These are phyloP conservation scores for Dynastes grantii DNA, from an alignment of 2,888 invertebrate genomes.

Conservation along the genomic window DNA sequence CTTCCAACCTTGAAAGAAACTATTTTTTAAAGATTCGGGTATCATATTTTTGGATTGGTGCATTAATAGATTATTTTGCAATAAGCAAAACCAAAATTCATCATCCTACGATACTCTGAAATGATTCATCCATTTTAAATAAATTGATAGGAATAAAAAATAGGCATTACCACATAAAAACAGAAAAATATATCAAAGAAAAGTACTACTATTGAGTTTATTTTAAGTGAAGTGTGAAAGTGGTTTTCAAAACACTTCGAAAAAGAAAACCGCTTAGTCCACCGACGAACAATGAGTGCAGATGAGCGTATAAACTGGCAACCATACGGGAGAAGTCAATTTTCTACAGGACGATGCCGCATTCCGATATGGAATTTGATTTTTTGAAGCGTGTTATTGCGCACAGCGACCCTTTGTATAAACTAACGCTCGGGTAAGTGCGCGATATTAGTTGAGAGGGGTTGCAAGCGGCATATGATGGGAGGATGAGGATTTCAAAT, in stretches of 20 bases:
- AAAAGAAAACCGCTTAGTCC: slow-evolving; percentile 5
- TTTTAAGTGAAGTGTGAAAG: not conserved
- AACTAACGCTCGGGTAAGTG: slow-evolving; percentile 8
- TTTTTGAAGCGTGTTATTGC: slow-evolving; percentile 19
- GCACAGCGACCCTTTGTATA: not conserved
- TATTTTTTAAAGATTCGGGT: too few species aligned
- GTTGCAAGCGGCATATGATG: not conserved
- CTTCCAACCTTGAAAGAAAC: too few species aligned
- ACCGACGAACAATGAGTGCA: slow-evolving; percentile 10
- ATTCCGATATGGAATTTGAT: slow-evolving; percentile 11
- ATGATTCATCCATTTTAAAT: too few species aligned
- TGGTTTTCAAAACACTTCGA: not conserved
- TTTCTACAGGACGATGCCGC: not conserved
- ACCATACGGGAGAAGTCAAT: slow-evolving; percentile 9
- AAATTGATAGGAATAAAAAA: too few species aligned
- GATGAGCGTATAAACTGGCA: slow-evolving; percentile 1
- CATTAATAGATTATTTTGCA: too few species aligned
- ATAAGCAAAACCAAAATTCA: too few species aligned
- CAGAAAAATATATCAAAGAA: too few species aligned
- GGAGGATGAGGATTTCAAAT: slow-evolving; percentile 5
- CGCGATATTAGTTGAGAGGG: slow-evolving; percentile 10
- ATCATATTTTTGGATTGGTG: too few species aligned
- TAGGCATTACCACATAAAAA: too few species aligned
- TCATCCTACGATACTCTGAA: too few species aligned
- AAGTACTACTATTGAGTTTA: not conserved